phyloP scores from a whole-genome alignment of 1,140 invertebrate genomes.

The Acyrthosiphon pisum region DNA sequence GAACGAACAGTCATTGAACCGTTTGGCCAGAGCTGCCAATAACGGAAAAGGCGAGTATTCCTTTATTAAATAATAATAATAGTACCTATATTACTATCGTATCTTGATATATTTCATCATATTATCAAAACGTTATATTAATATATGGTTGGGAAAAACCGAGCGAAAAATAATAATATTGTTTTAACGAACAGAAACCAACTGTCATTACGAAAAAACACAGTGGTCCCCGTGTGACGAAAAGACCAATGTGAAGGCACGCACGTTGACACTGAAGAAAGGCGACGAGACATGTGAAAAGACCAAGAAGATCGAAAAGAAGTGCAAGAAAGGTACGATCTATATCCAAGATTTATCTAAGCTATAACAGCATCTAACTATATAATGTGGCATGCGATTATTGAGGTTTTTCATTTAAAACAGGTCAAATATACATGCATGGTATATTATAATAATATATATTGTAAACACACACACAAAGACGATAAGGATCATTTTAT shows the following conservation, averaged over 20 bases:
- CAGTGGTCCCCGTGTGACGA: constrained; percentile 85
- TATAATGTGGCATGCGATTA: constrained; percentile 20
- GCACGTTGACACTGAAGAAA: constrained; percentile 79
- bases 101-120: background rate
- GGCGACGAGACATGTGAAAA: constrained; percentile 80
- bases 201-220: constrained; percentile 82
- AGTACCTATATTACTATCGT: background rate
- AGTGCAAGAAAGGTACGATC: constrained; percentile 84
- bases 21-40: constrained; percentile 28
- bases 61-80: background rate
- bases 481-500: background rate
- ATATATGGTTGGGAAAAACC: background rate
- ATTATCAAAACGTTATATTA: background rate
- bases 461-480: background rate
- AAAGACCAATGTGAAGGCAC: constrained; percentile 79
- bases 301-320: constrained; percentile 86
- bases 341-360: background rate
- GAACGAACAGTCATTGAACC: background rate
- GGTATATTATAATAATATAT: background rate
- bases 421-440: background rate
- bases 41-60: constrained; percentile 27
- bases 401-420: background rate
- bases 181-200: constrained; percentile 62
- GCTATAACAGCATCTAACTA: background rate
- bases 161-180: background rate